Evolutionary conservation across 2,113 vertebrate genomes (phyloP), one percentile per base, ranked within the genome.

Genomic region (Cervus canadensis): DNA sequence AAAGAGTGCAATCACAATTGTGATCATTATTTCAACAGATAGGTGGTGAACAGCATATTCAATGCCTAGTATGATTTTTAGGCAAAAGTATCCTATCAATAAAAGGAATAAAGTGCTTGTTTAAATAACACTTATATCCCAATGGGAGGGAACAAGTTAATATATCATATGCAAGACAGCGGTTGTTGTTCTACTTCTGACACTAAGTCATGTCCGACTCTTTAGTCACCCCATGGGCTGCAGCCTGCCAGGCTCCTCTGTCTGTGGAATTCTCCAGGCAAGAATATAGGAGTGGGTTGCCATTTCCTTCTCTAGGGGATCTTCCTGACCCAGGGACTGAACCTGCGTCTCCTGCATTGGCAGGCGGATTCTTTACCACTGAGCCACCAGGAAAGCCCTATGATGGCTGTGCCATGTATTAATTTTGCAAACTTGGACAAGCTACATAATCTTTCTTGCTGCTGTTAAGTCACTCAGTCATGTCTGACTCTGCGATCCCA

Each of bases 401-500:
- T 57, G 52, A 23, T 36, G 17, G 26, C 16, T 89, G 28, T 62
- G 40, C 6, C 17, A 8, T 60, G 14, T 33, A 40, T 87, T 60
- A 74, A 71, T 40, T 85, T 28, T 43, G 16, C 15, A 36, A 82
- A 50, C 52, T 11, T 17, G 76, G 59, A 76, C 40, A 90, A 48
- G 26, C 59, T 59, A 45, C 5, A 2, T 11, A 56, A 62, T 57
- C 59, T 85, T 10, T 56, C 30, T 3, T 21, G 0, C n/a, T 74
- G 67, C n/a, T 40, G 1, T 40, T 40, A 10, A 25, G 36, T 74
- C 1, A 0, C 36, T 74, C 67, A 40, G 67, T 74, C 19, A 13
- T 25, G 36, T 40, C 36, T 0, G 2, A 40, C 10, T 74, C 67
- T 74, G 67, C 0, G 0, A 25, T 2, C 19, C 36, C 23, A 13